Conservation (phyloP, 2,113 vertebrate species). For the Gymnogyps californianus region DNA sequence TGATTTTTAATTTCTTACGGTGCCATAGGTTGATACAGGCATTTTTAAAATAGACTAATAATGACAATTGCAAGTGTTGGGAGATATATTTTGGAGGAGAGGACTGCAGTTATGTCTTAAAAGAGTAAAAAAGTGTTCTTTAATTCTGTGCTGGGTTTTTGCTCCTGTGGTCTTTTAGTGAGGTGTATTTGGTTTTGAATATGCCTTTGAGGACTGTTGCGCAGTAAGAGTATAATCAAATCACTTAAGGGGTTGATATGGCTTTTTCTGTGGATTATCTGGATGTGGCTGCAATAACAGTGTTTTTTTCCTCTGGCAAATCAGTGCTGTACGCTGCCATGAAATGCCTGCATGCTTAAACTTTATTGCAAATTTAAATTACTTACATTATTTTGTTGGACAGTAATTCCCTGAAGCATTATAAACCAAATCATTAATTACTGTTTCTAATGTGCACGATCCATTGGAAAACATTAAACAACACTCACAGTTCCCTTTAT, state of each 20-base stretch:
- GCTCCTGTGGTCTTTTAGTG: slow-evolving; percentile 8
- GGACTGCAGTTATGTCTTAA: neutral
- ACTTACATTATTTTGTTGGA: slow-evolving; percentile 67
- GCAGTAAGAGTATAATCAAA: slow-evolving; percentile 37
- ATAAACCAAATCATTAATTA: slow-evolving; percentile 76
- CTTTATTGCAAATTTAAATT: slow-evolving; percentile 73
- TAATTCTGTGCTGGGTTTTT: slow-evolving; percentile 23
- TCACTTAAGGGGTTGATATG: slow-evolving; percentile 53
- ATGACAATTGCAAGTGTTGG: neutral
- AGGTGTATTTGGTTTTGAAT: slow-evolving; percentile 41
- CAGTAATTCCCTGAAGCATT: slow-evolving; percentile 66
- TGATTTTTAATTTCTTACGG: neutral
- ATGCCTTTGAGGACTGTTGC: slow-evolving; percentile 43
- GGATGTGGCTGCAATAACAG: slow-evolving; percentile 55
- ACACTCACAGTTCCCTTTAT: slow-evolving; percentile 22
- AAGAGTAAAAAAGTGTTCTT: neutral
- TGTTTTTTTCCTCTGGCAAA: slow-evolving; percentile 39
- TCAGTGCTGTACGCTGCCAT: slow-evolving; percentile 38
- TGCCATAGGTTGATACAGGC: neutral
- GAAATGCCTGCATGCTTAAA: slow-evolving; percentile 55
- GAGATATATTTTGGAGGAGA: slow-evolving; percentile 10
- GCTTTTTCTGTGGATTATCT: slow-evolving; percentile 61
- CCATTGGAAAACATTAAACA: slow-evolving; percentile 68
- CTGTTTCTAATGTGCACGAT: slow-evolving; percentile 34
- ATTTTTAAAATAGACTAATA: neutral